Evolutionary conservation across 2,888 invertebrate species (phyloP).

Genomic region (Stenichneumon culpator): DNA sequence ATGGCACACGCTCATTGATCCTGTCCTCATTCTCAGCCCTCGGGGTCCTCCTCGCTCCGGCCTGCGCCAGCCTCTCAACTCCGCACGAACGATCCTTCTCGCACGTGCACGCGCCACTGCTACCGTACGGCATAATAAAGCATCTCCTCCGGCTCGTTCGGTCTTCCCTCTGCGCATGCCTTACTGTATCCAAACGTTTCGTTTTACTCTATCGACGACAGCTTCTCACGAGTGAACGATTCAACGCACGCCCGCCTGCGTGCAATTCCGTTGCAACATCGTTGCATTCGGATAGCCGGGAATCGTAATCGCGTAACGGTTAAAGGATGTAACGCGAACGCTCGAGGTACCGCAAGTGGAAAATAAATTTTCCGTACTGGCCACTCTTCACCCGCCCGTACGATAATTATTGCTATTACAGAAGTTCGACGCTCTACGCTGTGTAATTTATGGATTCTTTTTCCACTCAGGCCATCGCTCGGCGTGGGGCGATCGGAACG

Average conservation of each 20-base stretch:
- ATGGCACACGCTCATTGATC: slow-evolving; percentile 67
- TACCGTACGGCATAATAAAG: slow-evolving; percentile 68
- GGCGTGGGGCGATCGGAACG: not conserved
- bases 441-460: slow-evolving; percentile 19
- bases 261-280: slow-evolving; percentile 49
- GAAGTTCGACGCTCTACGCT: not conserved
- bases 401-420: slow-evolving; percentile 14
- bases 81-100: slow-evolving; percentile 58
- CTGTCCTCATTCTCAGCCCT: slow-evolving; percentile 60
- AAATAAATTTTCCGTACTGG: slow-evolving; percentile 11
- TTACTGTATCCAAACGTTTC: slow-evolving; percentile 32
- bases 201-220: slow-evolving; percentile 41
- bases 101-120: slow-evolving; percentile 61
- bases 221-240: slow-evolving; percentile 35
- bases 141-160: slow-evolving; percentile 68
- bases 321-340: slow-evolving; percentile 16
- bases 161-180: slow-evolving; percentile 22
- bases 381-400: not conserved
- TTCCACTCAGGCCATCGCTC: not conserved
- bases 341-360: slow-evolving; percentile 33
- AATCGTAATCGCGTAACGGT: slow-evolving; percentile 56
- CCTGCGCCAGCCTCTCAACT: slow-evolving; percentile 24
- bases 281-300: slow-evolving; percentile 17
- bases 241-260: slow-evolving; percentile 47
- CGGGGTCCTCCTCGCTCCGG: slow-evolving; percentile 39